Conservation (phyloP, 2,113 vertebrate species). For the Melanocharis versteri region DNA sequence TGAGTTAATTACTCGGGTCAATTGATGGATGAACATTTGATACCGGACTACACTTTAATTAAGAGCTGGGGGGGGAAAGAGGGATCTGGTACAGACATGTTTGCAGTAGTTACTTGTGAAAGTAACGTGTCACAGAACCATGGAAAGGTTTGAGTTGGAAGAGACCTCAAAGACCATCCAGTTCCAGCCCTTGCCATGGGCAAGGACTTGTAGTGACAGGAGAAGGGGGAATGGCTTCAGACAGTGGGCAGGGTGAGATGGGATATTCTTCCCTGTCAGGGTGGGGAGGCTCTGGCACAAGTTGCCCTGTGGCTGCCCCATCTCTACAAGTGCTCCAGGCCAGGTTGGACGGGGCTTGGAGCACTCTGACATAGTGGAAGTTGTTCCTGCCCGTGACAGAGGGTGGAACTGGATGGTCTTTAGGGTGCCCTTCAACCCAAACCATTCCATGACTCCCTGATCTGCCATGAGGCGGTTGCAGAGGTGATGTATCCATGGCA, state of each 20-base stretch:
- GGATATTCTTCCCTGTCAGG: no score
- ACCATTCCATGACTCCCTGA: background rate
- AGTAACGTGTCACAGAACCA: background rate
- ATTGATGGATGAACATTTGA: background rate
- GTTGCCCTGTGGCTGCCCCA: background rate
- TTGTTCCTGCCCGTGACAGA: background rate
- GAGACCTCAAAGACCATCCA: background rate
- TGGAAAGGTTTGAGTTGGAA: background rate
- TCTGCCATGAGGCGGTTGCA: background rate
- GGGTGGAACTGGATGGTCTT: background rate
- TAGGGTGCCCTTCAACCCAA: background rate
- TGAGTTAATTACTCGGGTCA: background rate
- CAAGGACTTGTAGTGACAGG: no score
- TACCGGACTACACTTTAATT: background rate
- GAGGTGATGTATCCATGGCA: accelerated
- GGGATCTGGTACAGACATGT: background rate
- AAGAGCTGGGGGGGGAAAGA: background rate
- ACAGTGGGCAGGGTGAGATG: no score
- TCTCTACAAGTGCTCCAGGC: background rate
- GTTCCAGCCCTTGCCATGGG: background rate
- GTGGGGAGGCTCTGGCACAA: background rate
- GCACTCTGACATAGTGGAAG: accelerated
- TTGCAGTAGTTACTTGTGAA: background rate
- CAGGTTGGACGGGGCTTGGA: background rate
- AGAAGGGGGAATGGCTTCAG: no score